phyloP scores from a whole-genome alignment of 2,888 invertebrate genomes.

The Stegana nigrithorax region DNA sequence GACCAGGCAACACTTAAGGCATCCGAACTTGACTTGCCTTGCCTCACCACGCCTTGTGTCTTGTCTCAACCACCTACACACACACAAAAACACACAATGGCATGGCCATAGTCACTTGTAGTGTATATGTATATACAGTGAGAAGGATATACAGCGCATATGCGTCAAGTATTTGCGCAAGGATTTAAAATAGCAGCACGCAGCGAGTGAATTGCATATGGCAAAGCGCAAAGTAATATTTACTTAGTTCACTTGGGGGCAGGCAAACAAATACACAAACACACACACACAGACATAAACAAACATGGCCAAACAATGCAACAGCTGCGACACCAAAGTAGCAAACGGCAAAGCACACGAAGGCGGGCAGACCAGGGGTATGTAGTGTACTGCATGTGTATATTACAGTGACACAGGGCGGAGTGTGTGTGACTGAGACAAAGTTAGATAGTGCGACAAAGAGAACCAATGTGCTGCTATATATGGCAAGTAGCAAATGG shows the following conservation, averaged over 20 bases:
- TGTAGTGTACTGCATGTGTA: background rate
- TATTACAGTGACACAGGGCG: background rate
- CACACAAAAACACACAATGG: background rate
- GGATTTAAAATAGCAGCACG: background rate
- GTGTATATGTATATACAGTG: background rate
- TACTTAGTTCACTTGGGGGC: background rate
- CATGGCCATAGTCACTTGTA: no score
- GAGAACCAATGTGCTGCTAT: background rate
- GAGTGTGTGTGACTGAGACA: background rate
- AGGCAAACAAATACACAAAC: background rate
- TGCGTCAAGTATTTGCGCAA: background rate
- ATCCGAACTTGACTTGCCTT: no score
- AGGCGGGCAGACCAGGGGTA: background rate
- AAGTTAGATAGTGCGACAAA: background rate
- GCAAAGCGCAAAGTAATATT: conserved; percentile 6
- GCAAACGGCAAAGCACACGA: background rate
- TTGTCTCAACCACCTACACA: no score
- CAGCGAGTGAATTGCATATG: no score
- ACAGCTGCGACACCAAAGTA: conserved; percentile 2
- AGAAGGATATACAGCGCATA: background rate
- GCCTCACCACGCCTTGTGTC: no score
- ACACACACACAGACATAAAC: background rate
- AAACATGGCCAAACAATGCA: background rate
- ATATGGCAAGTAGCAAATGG: background rate
- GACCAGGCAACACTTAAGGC: no score